phyloP scores from a whole-genome alignment of 2,888 invertebrate genomes.

The Helicoverpa assulta region DNA sequence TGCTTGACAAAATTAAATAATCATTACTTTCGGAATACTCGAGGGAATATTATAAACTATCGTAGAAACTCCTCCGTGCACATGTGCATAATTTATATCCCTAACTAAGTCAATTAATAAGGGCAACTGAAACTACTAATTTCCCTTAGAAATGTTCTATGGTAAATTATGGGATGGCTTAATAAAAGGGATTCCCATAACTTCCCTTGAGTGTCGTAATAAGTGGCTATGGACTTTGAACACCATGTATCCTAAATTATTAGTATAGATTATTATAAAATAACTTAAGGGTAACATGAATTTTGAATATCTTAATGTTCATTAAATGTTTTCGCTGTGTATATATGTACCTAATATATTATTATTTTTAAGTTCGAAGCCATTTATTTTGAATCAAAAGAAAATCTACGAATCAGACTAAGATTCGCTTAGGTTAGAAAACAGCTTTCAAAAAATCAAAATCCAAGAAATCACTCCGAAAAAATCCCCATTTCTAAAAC shows the following conservation, averaged over 20 bases:
- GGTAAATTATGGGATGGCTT: constrained; percentile 26
- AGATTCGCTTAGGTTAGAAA: no score
- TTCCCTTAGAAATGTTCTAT: constrained; percentile 16
- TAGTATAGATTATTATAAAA: constrained; percentile 14
- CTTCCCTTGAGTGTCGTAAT: constrained; percentile 32
- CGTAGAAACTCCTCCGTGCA: background rate
- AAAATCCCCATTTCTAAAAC: background rate
- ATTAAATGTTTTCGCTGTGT: no score
- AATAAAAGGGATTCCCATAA: constrained; percentile 21
- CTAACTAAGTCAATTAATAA: constrained; percentile 9
- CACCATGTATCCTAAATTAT: constrained; percentile 20
- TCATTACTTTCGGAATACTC: no score
- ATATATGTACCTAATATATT: no score
- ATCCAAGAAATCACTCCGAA: background rate
- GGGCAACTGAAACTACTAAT: constrained; percentile 13
- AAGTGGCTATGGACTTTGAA: constrained; percentile 2
- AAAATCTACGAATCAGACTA: no score
- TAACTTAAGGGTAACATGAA: background rate
- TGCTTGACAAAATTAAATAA: no score
- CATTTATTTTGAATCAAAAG: no score
- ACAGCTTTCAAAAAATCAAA: no score
- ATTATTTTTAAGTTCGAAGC: no score
- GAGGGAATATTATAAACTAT: no score
- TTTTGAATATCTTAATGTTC: no score
- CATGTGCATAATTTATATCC: constrained; percentile 1